These are phyloP conservation scores for Dufourea novaeangliae DNA, from an alignment of 1,140 invertebrate species.

Conservation along the genomic window DNA sequence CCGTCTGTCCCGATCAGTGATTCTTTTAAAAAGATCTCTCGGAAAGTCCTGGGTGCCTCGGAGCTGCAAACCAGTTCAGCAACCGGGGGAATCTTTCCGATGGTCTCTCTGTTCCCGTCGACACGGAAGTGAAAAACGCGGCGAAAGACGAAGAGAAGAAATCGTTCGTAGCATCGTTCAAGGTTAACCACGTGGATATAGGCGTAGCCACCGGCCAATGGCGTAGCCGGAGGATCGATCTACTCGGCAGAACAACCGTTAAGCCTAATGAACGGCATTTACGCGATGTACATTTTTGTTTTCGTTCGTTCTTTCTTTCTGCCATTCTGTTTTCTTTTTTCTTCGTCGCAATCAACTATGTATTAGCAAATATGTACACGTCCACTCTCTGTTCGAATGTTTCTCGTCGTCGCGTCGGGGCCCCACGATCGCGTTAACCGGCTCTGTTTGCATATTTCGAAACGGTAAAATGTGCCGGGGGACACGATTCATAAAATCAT, in stretches of 20 bases:
- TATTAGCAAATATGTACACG: not conserved
- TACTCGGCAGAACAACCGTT: conserved; percentile 25
- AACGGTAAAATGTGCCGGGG: conserved; percentile 2
- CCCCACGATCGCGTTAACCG: not conserved
- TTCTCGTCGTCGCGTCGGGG: not conserved
- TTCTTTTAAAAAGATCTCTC: conserved; percentile 19
- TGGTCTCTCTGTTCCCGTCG: conserved; percentile 40
- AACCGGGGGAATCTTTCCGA: conserved; percentile 35
- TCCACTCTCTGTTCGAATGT: not conserved
- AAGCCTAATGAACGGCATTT: conserved; percentile 32
- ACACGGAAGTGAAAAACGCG: conserved; percentile 56
- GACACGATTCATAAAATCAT: not conserved
- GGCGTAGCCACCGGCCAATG: conserved; percentile 45
- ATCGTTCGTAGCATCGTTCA: conserved; percentile 59
- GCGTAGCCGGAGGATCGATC: conserved; percentile 39
- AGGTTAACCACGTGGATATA: conserved; percentile 60
- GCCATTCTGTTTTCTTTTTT: not conserved
- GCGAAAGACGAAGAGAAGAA: conserved; percentile 52
- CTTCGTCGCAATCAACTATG: not conserved
- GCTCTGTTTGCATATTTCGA: not conserved
- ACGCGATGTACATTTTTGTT: conserved; percentile 18
- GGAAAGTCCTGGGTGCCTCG: conserved; percentile 26
- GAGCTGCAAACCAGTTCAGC: conserved; percentile 46
- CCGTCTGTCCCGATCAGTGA: conserved; percentile 12
- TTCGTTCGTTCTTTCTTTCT: not conserved